Base-by-base conservation (phyloP, 2,113 vertebrate genomes). In the Colius striatus region DNA sequence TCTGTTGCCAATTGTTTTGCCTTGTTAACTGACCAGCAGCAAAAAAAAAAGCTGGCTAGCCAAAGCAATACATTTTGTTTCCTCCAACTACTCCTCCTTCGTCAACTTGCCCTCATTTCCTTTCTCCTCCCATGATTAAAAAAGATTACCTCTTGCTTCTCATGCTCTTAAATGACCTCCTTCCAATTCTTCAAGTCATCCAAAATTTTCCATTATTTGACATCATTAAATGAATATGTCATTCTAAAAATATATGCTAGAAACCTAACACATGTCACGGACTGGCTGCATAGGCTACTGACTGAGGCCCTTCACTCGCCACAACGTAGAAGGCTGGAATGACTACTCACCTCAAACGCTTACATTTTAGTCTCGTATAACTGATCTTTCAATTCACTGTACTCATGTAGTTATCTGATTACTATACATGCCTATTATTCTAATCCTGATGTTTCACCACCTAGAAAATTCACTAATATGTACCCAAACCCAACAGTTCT, bases 111-210 rank as follows among this genome's bases (percentile, higher is more conserved):
- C 75, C 86, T 86, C 67, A 90, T 88, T 94, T 93, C 82, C 72
- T 80, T 83, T 71, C 79, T 83, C 72, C 90, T 95, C 90, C 94
- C 75, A 74, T 41, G 85, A 94, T 82, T 84, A 89, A 81, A 83
- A 88, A 87, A 89, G 41, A 94, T 60, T 82, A 94, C 74, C 71
- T 91, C 82, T 90, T 70, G 43, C 26, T 95, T 97, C 79, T 90
- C 90, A 92, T 84, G 87, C 72, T 88, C 92, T 97, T 38, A 70
- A 80, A 23, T 11, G 48, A 90, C 82, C 63, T 80, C 60, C 68
- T 77, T 41, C 55, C 87, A 70, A 83, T 85, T 93, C 78, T 76
- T 94, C 89, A 67, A 76, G 48, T 53, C 78, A 71, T 47, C 70
- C 68, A 62, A 91, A 87, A 67, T 67, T 86, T 81, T 92, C 87